Evolutionary conservation across 2,888 invertebrate genomes (phyloP).

Genomic region (Athrips mouffetella): DNA sequence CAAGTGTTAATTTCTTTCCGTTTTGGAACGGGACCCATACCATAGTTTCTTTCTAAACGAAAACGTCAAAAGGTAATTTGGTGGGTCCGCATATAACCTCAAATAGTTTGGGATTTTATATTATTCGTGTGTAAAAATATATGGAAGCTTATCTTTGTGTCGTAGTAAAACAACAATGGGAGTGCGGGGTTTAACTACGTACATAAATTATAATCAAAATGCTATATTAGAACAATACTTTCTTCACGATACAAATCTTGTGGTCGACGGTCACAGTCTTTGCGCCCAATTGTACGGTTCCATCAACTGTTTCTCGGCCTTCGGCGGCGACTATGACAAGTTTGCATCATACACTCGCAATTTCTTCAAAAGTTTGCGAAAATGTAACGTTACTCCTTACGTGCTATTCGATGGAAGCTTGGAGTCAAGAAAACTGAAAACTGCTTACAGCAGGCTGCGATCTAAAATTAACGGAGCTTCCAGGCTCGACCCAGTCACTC

Average conservation of each 20-base stretch:
- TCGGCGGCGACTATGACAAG: constrained; percentile 92
- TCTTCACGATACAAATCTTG: constrained; percentile 82
- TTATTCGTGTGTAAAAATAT: not conserved
- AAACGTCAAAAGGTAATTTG: not conserved
- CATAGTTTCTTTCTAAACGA: not conserved
- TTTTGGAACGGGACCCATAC: no score
- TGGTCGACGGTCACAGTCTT: constrained; percentile 90
- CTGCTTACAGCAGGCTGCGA: constrained; percentile 77
- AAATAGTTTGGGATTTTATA: not conserved
- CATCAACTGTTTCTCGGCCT: constrained; percentile 81
- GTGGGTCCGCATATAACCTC: not conserved
- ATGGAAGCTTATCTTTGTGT: not conserved
- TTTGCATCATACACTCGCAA: constrained; percentile 80
- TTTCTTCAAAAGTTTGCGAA: constrained; percentile 83
- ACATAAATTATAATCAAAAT: constrained; percentile 82
- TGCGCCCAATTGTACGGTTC: constrained; percentile 83
- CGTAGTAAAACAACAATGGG: constrained; percentile 78
- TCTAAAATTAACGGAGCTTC: constrained; percentile 80
- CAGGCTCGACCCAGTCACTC: constrained; percentile 74
- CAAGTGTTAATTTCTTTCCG: no score
- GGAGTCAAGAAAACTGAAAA: constrained; percentile 84
- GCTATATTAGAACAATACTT: constrained; percentile 80
- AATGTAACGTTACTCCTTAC: constrained; percentile 84
- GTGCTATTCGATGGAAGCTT: constrained; percentile 90
- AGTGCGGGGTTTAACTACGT: constrained; percentile 90